Evolutionary conservation across 2,113 vertebrate genomes (phyloP).

Genomic region (Charina bottae): DNA sequence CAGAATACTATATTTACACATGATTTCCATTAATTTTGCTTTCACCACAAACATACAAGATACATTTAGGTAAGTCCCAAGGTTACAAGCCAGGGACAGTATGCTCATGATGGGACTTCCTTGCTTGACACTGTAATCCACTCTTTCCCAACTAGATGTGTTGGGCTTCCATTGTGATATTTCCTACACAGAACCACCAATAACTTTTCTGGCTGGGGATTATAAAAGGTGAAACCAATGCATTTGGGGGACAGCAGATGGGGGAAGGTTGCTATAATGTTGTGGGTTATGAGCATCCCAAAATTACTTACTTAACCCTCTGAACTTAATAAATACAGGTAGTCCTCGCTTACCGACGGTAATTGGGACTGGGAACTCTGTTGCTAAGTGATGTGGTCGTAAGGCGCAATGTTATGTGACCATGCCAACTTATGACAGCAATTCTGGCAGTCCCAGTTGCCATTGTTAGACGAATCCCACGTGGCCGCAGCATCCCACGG

Average conservation of each 20-base stretch:
- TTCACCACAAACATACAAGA: not conserved
- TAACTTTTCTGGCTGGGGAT: not conserved
- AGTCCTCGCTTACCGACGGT: not conserved
- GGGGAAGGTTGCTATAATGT: not conserved
- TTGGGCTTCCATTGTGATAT: not conserved
- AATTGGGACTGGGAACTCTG: not conserved
- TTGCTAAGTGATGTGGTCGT: not conserved
- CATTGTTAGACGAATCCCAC: not conserved
- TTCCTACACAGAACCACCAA: not conserved
- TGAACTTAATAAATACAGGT: not conserved
- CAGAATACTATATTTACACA: not conserved
- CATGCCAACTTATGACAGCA: not conserved
- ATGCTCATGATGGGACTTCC: not conserved
- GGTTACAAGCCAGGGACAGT: not conserved
- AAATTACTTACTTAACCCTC: not conserved
- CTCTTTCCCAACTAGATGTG: not conserved
- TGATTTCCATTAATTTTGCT: not conserved
- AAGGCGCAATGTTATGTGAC: not conserved
- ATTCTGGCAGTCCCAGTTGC: not conserved
- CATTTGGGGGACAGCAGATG: not conserved
- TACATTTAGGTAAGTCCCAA: not conserved
- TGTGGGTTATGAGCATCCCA: not conserved
- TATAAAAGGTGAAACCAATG: not conserved
- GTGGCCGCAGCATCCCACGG: not conserved
- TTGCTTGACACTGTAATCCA: not conserved